Conservation (phyloP, 2,888 invertebrate genomes). For the Acholoe squamosa region DNA sequence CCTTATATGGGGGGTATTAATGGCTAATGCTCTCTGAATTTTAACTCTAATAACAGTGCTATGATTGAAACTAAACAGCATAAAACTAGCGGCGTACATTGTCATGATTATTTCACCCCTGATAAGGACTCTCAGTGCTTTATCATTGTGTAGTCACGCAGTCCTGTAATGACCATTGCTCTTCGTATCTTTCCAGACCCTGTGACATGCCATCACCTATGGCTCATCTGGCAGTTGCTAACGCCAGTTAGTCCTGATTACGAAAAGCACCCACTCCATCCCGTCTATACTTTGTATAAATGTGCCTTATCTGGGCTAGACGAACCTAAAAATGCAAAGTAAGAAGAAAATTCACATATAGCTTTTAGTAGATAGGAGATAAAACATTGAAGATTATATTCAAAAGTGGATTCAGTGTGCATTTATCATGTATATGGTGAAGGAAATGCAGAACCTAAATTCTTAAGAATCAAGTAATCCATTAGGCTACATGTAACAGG, state of each 20-base stretch:
- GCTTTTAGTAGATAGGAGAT: neutral
- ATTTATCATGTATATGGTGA: too few relatives aligned
- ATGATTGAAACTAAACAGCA: too few relatives aligned
- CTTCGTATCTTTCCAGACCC: neutral
- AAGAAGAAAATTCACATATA: neutral
- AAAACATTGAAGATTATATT: neutral
- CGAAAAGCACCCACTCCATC: neutral
- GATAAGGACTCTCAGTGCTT: too few relatives aligned
- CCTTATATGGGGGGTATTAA: too few relatives aligned
- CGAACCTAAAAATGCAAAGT: neutral
- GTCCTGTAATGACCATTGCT: neutral
- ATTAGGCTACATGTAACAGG: too few relatives aligned
- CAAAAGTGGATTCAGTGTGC: too few relatives aligned
- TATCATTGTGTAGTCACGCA: neutral
- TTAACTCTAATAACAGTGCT: too few relatives aligned
- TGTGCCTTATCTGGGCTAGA: neutral
- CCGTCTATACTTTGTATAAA: neutral
- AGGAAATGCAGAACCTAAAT: too few relatives aligned
- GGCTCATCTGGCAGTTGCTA: neutral
- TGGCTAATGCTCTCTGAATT: too few relatives aligned
- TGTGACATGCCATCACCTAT: neutral
- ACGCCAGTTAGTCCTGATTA: neutral
- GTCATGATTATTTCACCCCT: neutral
- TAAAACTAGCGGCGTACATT: neutral
- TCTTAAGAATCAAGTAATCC: too few relatives aligned